Conservation (phyloP, 2,888 invertebrate genomes). For the Steromphala cineraria region DNA sequence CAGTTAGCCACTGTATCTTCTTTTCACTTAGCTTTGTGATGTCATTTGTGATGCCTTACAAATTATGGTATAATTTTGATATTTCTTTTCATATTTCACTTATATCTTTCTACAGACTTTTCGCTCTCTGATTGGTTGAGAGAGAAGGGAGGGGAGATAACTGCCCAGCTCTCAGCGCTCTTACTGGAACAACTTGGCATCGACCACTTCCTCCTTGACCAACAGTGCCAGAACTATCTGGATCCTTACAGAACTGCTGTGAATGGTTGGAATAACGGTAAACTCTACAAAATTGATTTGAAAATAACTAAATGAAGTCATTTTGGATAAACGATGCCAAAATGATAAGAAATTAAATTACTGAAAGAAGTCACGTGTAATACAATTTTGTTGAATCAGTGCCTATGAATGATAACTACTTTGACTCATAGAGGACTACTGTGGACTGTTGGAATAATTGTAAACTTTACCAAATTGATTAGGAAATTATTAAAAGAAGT, state of each 20-base stretch:
- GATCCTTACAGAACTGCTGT: constrained; percentile 12
- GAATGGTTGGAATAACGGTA: constrained; percentile 21
- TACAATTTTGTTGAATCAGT: too few relatives aligned
- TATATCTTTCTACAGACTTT: background rate
- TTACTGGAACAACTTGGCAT: constrained; percentile 23
- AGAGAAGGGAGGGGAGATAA: constrained; percentile 14
- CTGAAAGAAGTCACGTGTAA: too few relatives aligned
- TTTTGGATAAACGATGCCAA: background rate
- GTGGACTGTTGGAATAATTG: constrained; percentile 18
- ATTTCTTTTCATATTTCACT: too few relatives aligned
- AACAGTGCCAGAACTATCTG: background rate
- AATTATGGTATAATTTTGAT: too few relatives aligned
- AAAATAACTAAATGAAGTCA: too few relatives aligned
- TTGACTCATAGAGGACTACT: too few relatives aligned
- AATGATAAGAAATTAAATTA: too few relatives aligned
- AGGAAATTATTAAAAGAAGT: too few relatives aligned
- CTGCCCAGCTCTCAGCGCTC: constrained; percentile 8
- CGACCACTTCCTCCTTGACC: background rate
- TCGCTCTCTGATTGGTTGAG: constrained; percentile 13
- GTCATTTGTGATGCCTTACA: too few relatives aligned
- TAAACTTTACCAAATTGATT: background rate
- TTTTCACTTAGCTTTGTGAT: too few relatives aligned
- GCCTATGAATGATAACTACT: too few relatives aligned
- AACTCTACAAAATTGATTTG: background rate
- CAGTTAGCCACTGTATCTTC: too few relatives aligned